Evolutionary conservation across 2,888 invertebrate genomes (phyloP).

Genomic region (Himalopsyche japonica): DNA sequence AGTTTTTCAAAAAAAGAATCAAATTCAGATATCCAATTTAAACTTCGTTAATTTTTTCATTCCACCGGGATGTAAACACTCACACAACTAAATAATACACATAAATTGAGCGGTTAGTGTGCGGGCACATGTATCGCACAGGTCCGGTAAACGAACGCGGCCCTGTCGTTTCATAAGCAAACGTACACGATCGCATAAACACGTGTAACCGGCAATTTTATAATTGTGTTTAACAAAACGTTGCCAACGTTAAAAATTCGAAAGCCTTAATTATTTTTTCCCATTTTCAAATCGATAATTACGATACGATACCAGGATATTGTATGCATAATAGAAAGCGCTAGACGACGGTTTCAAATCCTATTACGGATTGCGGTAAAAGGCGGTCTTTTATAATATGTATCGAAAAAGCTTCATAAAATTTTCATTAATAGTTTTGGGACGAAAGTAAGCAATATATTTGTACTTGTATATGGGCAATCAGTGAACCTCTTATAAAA

Average conservation of each 20-base stretch:
- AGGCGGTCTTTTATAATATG: too few relatives aligned
- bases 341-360: not conserved
- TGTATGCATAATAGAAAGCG: not conserved
- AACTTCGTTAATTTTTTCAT: not conserved
- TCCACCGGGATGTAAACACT: not conserved
- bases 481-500: too few relatives aligned
- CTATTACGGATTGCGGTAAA: too few relatives aligned
- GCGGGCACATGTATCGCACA: not conserved
- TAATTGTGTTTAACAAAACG: slow-evolving; percentile 17
- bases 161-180: not conserved
- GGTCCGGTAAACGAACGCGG: not conserved
- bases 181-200: not conserved
- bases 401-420: too few relatives aligned
- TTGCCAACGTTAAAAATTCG: slow-evolving; percentile 20
- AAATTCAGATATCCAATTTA: not conserved
- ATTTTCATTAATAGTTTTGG: too few relatives aligned
- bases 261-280: slow-evolving; percentile 18
- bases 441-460: too few relatives aligned
- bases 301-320: not conserved
- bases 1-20: not conserved
- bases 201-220: slow-evolving; percentile 9
- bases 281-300: slow-evolving; percentile 23
- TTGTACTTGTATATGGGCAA: too few relatives aligned
- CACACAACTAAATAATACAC: not conserved
- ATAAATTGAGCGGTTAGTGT: not conserved